Percentiles rank a stretch among this genome's conserved stretches.
Conservation (phyloP, 2,888 invertebrate genomes). For the Microchrysa polita region DNA sequence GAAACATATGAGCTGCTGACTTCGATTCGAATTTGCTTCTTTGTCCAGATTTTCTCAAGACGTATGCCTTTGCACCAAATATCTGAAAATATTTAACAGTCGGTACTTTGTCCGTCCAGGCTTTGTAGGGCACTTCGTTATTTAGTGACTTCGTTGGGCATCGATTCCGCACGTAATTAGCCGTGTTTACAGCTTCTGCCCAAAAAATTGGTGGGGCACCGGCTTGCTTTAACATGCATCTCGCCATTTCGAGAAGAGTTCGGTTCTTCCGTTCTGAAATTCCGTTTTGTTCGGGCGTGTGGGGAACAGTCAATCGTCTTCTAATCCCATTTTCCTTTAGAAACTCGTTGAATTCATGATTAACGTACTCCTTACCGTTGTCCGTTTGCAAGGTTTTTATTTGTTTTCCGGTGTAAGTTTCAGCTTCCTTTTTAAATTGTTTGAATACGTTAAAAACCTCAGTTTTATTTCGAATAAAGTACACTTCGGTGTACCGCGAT, state of each 20-base stretch:
- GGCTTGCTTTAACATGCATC: constrained; percentile 18
- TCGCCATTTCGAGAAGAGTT: constrained; percentile 24
- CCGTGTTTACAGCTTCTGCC: constrained; percentile 51
- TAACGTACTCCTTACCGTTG: constrained; percentile 12
- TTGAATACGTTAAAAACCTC: too few species aligned
- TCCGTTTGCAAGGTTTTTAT: too few species aligned
- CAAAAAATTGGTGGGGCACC: constrained; percentile 47
- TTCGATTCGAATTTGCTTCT: constrained; percentile 53
- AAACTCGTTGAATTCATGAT: constrained; percentile 2
- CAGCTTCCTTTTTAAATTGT: too few species aligned
- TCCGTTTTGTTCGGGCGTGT: constrained; percentile 32
- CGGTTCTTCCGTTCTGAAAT: constrained; percentile 20
- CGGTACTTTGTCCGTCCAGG: constrained; percentile 32
- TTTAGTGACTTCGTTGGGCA: constrained; percentile 48
- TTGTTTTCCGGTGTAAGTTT: constrained; percentile 1
- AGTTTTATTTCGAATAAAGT: constrained; percentile 6
- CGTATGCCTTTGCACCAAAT: constrained; percentile 39
- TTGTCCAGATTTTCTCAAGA: constrained; percentile 43
- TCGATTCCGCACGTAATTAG: constrained; percentile 51
- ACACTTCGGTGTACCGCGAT: too few species aligned
- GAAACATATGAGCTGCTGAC: constrained; percentile 52
- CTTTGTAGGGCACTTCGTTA: constrained; percentile 48
- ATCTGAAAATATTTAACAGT: neutral
- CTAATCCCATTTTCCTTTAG: neutral
- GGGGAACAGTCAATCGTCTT: too few species aligned